Conservation (phyloP, 2,888 invertebrate species). For the Tipula lateralis region DNA sequence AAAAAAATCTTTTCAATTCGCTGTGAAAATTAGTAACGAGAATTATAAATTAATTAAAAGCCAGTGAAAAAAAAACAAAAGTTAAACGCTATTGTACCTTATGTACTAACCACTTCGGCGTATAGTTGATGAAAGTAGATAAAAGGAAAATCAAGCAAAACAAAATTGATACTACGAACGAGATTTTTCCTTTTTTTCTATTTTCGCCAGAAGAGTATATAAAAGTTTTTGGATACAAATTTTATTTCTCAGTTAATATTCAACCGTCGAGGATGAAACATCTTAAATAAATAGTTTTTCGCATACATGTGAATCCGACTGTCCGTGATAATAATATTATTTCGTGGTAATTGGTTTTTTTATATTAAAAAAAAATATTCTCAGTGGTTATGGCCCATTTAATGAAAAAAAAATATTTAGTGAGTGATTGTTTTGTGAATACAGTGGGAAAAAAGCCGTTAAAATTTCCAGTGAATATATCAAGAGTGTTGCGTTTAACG, state of each 20-base stretch:
- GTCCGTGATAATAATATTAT: background rate
- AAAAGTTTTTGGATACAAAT: background rate
- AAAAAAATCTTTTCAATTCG: background rate
- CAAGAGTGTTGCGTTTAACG: conserved; percentile 44
- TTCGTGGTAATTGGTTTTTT: background rate
- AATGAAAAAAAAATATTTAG: background rate
- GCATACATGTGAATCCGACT: background rate
- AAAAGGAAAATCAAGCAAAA: background rate
- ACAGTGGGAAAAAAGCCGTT: conserved; percentile 42
- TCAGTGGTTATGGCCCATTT: background rate
- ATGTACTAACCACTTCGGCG: too few species aligned
- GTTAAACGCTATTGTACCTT: too few species aligned
- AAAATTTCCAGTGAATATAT: conserved; percentile 45
- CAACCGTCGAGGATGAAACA: background rate
- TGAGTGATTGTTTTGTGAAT: conserved; percentile 41
- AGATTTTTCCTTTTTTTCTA: background rate
- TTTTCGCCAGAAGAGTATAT: background rate
- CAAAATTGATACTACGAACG: background rate
- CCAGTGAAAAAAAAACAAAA: background rate
- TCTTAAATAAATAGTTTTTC: background rate
- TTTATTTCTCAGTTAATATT: background rate
- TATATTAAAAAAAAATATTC: background rate
- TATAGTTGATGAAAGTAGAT: background rate
- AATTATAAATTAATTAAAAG: background rate
- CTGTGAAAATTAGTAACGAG: background rate